Base-by-base conservation (phyloP, 2,113 vertebrate species). In the Eleginops maclovinus region DNA sequence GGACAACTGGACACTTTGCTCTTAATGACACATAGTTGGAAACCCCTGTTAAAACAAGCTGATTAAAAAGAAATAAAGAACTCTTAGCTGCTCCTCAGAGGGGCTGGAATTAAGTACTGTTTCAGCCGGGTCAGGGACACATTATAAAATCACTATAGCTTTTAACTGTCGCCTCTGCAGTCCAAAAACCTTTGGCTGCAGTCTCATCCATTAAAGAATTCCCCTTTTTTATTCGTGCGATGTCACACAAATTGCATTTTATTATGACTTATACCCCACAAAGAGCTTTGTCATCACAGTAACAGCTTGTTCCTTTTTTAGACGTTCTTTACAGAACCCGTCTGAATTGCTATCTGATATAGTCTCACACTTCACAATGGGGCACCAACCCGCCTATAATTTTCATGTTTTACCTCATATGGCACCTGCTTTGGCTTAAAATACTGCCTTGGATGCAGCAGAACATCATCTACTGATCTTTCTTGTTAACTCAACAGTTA, bases 401-500 rank as follows among this genome's bases (percentile, higher is more conserved):
- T 68, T 75, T 22, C 62, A 7, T 46, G 3, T 41, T 36, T 60
- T 28, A 15, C 44, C 58, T 82, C 36, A 51, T 41, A 17, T 75
- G 63, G 46, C 51, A 72, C 31, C 31, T 63, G 56, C 7, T 22
- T 26, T n/a, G 67, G 44, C 56, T 71, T 28, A 78, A 69, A 73
- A 71, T 21, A 4, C 66, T 59, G 43, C 60, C 55, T 58, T 53
- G 21, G 43, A 50, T 60, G 71, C 79, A 26, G 61, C 68, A 75
- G 64, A 79, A 55, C 68, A 65, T 73, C 73, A 47, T 71, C 71
- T 13, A 16, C 60, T 80, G 65, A 59, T 79, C 79, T 28, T 72
- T 77, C 83, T 89, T 87, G 87, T 91, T 90, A 89, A 71, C 59
- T 73, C 83, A 70, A 80, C 76, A 70, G 68, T 61, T 82, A 71